These are phyloP conservation scores for Drosophila punjabiensis DNA, from an alignment of 1,140 invertebrate genomes.

Conservation along the genomic window DNA sequence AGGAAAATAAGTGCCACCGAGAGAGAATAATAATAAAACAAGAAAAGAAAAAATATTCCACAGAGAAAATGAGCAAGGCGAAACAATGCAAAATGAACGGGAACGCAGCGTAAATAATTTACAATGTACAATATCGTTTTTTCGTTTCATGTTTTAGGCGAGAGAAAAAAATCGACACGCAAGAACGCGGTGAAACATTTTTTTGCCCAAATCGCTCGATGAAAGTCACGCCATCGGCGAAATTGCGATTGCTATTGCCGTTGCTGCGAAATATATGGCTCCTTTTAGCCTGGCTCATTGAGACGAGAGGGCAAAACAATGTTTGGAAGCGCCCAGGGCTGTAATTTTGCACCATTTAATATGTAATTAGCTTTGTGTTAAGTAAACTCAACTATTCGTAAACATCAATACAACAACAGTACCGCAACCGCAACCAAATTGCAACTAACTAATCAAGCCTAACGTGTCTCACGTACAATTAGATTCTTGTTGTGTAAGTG, in stretches of 20 bases:
- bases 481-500: conserved; percentile 75
- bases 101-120: conserved; percentile 65
- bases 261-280: conserved; percentile 11
- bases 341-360: conserved; percentile 85
- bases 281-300: conserved; percentile 51
- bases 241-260: conserved; percentile 26
- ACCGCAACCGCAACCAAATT: conserved; percentile 43
- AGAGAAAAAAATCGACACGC: conserved; percentile 85
- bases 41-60: conserved; percentile 27
- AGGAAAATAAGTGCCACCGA: conserved; percentile 39
- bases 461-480: conserved; percentile 76
- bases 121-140: conserved; percentile 51
- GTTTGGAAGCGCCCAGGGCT: conserved; percentile 83
- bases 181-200: conserved; percentile 85
- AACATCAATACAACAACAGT: conserved; percentile 66
- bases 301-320: conserved; percentile 83
- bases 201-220: conserved; percentile 81
- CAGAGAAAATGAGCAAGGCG: conserved; percentile 44
- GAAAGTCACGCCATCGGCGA: conserved; percentile 63
- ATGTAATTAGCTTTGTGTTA: conserved; percentile 85
- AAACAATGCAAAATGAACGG: conserved; percentile 40
- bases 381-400: conserved; percentile 71
- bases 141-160: conserved; percentile 61
- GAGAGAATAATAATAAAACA: conserved; percentile 23
- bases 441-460: conserved; percentile 63